phyloP scores from a whole-genome alignment of 1,140 invertebrate genomes.

The Apis florea region DNA sequence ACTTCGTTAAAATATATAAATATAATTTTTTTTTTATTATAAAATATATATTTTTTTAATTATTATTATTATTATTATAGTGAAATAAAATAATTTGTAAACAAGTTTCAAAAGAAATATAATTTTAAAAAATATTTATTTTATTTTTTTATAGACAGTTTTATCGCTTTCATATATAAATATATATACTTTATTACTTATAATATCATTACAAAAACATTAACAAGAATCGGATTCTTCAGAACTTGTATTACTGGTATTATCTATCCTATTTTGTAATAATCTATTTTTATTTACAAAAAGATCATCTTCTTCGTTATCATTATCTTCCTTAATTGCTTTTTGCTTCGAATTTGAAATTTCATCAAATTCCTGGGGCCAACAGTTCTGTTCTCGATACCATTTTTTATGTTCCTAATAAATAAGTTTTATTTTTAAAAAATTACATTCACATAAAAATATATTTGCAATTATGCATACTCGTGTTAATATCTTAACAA shows the following conservation, averaged over 20 bases:
- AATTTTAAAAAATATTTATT: slow-evolving; percentile 12
- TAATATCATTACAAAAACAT: not conserved
- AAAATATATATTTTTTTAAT: not conserved
- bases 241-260: slow-evolving; percentile 53
- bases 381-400: slow-evolving; percentile 88
- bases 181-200: slow-evolving; percentile 14
- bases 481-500: slow-evolving; percentile 89
- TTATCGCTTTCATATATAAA: not conserved
- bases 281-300: slow-evolving; percentile 82
- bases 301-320: slow-evolving; percentile 77
- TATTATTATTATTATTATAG: not conserved
- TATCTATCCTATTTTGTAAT: slow-evolving; percentile 40
- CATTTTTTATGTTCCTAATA: slow-evolving; percentile 87
- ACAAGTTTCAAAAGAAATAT: not conserved
- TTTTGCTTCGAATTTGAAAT: slow-evolving; percentile 48
- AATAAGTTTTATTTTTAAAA: slow-evolving; percentile 29
- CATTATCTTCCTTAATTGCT: slow-evolving; percentile 52
- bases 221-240: slow-evolving; percentile 45
- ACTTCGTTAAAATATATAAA: not conserved
- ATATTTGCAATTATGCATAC: slow-evolving; percentile 66
- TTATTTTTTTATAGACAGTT: not conserved
- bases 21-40: not conserved
- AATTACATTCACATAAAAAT: slow-evolving; percentile 7
- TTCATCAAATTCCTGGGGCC: slow-evolving; percentile 85
- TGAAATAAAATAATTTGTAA: not conserved